These are phyloP conservation scores for Drosophila longiperda DNA, from an alignment of 2,888 invertebrate genomes.

Conservation along the genomic window DNA sequence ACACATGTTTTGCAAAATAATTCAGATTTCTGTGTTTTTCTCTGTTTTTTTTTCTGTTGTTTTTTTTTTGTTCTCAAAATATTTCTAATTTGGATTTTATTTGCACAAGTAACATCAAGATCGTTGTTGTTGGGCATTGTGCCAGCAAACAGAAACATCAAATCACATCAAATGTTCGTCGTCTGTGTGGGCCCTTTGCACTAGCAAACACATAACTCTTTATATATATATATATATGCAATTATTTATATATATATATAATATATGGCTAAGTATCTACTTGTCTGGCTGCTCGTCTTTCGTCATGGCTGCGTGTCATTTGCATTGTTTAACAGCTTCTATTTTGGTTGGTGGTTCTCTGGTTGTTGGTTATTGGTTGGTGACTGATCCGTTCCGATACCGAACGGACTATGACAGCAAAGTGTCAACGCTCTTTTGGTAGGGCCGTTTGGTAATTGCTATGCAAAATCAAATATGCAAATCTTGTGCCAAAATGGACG, in stretches of 20 bases:
- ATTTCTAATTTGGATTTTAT: slow-evolving; percentile 67
- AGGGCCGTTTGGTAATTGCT: slow-evolving; percentile 36
- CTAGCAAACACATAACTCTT: neutral
- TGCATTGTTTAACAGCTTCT: slow-evolving; percentile 37
- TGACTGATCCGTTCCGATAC: slow-evolving; percentile 25
- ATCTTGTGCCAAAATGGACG: slow-evolving; percentile 58
- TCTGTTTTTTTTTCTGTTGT: neutral
- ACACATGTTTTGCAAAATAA: slow-evolving; percentile 76
- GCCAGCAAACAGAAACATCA: slow-evolving; percentile 55
- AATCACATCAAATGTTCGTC: slow-evolving; percentile 48
- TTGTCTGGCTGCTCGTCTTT: slow-evolving; percentile 29
- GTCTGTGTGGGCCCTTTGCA: slow-evolving; percentile 40
- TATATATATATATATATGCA: slow-evolving; percentile 1
- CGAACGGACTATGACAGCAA: slow-evolving; percentile 35
- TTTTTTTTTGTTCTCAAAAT: slow-evolving; percentile 31
- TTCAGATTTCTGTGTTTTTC: slow-evolving; percentile 64
- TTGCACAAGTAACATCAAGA: slow-evolving; percentile 45
- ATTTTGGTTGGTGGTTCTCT: slow-evolving; percentile 34
- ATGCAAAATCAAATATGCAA: slow-evolving; percentile 63
- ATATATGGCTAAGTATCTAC: slow-evolving; percentile 42
- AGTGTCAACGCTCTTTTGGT: slow-evolving; percentile 56
- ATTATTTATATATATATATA: slow-evolving; percentile 1
- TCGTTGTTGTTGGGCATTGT: slow-evolving; percentile 52
- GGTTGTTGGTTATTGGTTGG: neutral
- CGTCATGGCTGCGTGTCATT: slow-evolving; percentile 22